These are phyloP conservation scores for Coptotermes formosanus DNA, from an alignment of 1,140 invertebrate species.

Conservation along the genomic window DNA sequence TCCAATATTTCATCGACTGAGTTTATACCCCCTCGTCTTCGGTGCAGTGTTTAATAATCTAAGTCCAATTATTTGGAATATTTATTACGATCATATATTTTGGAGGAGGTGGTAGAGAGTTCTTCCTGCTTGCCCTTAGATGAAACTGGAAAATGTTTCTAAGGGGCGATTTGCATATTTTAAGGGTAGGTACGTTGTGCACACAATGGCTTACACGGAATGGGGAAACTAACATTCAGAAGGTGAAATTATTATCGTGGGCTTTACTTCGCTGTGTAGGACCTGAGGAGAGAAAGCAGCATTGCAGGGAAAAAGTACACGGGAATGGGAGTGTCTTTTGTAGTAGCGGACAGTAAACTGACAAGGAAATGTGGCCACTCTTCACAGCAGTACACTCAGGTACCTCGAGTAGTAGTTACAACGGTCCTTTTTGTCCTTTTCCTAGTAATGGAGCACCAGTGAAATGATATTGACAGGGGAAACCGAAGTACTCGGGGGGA, in stretches of 20 bases:
- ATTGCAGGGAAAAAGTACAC: background rate
- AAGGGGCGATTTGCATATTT: conserved; percentile 13
- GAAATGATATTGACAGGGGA: too few relatives aligned
- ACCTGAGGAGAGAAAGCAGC: background rate
- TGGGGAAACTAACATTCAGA: background rate
- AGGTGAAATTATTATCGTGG: background rate
- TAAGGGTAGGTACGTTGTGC: background rate
- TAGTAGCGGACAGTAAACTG: background rate
- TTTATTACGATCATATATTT: background rate
- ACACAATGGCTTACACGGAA: background rate
- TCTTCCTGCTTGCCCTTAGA: background rate
- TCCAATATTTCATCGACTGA: too few relatives aligned
- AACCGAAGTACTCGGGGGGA: too few relatives aligned
- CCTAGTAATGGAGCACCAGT: too few relatives aligned
- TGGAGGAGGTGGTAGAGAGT: background rate
- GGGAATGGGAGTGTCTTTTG: background rate
- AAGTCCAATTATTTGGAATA: background rate
- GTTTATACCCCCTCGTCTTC: background rate
- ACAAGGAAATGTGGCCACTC: too few relatives aligned
- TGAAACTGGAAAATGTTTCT: conserved; percentile 11
- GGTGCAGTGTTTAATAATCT: background rate
- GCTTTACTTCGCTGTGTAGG: background rate
- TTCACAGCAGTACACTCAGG: too few relatives aligned
- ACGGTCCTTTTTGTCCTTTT: too few relatives aligned
- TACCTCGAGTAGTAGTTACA: too few relatives aligned